A percentile compares a stretch with the other conserved stretches of the same genome.
Evolutionary conservation across 2,888 invertebrate species (phyloP).

Genomic region (Phengaris alcon): DNA sequence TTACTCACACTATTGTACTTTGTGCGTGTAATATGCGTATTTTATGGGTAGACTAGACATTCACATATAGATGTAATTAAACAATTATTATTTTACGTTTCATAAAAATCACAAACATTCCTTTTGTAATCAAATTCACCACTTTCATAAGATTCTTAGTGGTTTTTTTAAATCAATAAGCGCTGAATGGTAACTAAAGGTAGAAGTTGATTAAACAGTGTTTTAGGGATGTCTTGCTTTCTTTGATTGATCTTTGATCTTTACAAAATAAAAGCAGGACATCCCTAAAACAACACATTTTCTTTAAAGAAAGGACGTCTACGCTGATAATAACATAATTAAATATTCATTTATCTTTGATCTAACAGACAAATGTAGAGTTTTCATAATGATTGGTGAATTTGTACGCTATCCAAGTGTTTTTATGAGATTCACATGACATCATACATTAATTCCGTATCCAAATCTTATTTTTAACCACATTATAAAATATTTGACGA

Average conservation of each 20-base stretch:
- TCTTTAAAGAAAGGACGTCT: not conserved
- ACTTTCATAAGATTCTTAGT: not conserved
- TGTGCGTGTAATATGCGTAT: not conserved
- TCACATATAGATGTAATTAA: not conserved
- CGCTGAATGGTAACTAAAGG: not conserved
- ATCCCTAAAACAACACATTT: not conserved
- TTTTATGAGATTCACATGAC: constrained; percentile 16
- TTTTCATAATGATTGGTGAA: not conserved
- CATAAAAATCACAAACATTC: constrained; percentile 1
- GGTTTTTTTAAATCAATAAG: too few species aligned
- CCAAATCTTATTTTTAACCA: constrained; percentile 10
- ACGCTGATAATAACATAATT: not conserved
- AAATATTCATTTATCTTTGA: not conserved
- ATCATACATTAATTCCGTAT: constrained; percentile 27
- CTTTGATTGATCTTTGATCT: too few species aligned
- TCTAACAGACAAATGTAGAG: not conserved
- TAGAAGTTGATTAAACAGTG: not conserved
- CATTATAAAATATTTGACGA: not conserved
- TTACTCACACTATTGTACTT: not conserved
- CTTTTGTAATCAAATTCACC: not conserved
- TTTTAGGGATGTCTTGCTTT: too few species aligned
- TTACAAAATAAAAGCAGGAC: not conserved
- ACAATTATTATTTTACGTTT: not conserved
- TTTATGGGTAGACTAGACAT: not conserved
- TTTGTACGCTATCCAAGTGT: not conserved